These are phyloP conservation scores for Nothobranchius furzeri DNA, from an alignment of 2,113 vertebrate species.

Conservation along the genomic window DNA sequence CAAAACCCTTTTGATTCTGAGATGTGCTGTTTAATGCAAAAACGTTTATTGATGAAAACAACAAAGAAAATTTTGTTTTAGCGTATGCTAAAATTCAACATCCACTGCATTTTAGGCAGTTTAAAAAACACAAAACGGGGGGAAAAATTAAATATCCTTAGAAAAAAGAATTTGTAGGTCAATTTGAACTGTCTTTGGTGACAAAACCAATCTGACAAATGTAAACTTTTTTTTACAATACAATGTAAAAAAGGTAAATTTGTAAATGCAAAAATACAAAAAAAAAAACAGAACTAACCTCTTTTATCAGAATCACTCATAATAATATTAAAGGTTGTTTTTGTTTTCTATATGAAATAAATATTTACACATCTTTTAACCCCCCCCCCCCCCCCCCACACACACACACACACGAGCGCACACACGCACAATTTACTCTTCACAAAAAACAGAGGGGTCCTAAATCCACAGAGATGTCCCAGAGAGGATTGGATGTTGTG, in stretches of 20 bases:
- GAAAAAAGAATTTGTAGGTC: no score
- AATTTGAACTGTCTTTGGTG: no score
- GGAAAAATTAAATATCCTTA: no score
- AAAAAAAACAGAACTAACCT: constrained; percentile 9
- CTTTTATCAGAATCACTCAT: background rate
- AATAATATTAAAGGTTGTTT: constrained; percentile 3
- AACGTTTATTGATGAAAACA: no score
- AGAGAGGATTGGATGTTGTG: background rate
- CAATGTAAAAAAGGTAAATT: constrained; percentile 3
- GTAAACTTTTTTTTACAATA: no score
- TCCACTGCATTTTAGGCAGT: no score
- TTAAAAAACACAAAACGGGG: no score
- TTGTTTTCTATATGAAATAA: constrained; percentile 16
- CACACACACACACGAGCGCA: background rate
- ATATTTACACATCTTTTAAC: constrained; percentile 35
- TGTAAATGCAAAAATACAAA: constrained; percentile 40
- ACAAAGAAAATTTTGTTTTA: no score
- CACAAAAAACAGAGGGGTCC: constrained; percentile 80
- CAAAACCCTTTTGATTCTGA: no score
- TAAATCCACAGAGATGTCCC: constrained; percentile 42
- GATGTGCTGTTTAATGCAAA: no score
- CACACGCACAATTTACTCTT: constrained; percentile 14
- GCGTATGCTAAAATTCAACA: no score
- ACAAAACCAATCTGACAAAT: background rate
- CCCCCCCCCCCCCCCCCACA: no score